phyloP scores from a whole-genome alignment of 2,797 vertebrate genomes.

The Falco peregrinus region DNA sequence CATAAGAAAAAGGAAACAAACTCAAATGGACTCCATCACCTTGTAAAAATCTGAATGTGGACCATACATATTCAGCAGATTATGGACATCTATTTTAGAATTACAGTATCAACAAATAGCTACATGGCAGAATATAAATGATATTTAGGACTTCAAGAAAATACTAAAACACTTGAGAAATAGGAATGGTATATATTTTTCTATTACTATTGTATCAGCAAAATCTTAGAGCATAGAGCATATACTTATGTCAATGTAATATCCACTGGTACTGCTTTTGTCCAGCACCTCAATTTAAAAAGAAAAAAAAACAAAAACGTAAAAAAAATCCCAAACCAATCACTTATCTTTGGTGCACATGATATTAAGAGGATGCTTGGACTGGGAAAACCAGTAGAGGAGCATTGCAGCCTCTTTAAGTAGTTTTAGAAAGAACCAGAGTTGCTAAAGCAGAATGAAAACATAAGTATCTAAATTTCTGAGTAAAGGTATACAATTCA shows the following conservation, averaged over 20 bases:
- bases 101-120: background rate
- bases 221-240: background rate
- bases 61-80: background rate
- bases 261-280: background rate
- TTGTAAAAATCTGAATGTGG: background rate
- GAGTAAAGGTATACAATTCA: background rate
- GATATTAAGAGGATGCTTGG: background rate
- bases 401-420: background rate
- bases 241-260: background rate
- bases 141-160: background rate
- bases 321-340: no score
- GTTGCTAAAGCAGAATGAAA: background rate
- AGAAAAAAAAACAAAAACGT: no score
- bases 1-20: background rate
- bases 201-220: background rate
- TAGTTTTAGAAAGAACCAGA: background rate
- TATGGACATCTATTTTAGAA: background rate
- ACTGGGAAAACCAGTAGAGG: background rate
- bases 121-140: background rate
- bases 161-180: background rate
- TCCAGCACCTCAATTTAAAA: background rate
- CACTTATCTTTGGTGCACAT: background rate
- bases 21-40: background rate
- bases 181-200: background rate
- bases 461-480: background rate